Base-by-base conservation (phyloP, 2,888 invertebrate genomes). In the Drosophila anceps region DNA sequence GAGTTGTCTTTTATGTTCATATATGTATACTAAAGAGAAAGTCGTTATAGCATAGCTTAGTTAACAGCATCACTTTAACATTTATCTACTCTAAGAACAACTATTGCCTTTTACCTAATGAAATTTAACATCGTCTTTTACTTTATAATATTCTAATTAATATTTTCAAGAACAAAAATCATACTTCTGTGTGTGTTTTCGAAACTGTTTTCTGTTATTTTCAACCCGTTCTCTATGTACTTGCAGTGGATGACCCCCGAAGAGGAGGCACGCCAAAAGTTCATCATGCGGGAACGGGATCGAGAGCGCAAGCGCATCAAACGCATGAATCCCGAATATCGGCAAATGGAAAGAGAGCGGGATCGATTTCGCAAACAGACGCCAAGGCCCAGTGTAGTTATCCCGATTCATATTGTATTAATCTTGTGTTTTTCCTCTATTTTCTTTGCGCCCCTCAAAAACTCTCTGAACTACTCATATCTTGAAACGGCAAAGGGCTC, bases 321-420 rank as follows among this genome's bases (percentile, higher is more conserved):
- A 72, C 85, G 90, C 60, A 75, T 86, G 73, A 91, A 90, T 77
- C 91, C 91, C 58, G 91, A 90, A n/a, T 90, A 91, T 68, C 89
- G 90, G 5, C 82, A 84, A 67, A 89, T 90, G 84, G 90, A 90
- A 71, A 82, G 91, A 20, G 91, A 90, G 46, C 86, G 90, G 31
- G 90, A 90, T 81, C 89, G 90, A 66, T 91, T 90, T 73, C 89
- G 90, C 73, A 90, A 90, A 76, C 91, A 91, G 82, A 78, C 88
- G 76, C 90, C 91, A 70, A 88, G 90, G 77, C 91, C 86, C 75
- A 82, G 91, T 90, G 86, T 86, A 86, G 61, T 83, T 90, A 90
- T 86, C 74, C 77, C 81, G 48, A 77, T 54, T 71, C 33, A 58
- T 37, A 57, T 66, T 67, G 31, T 31, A 18, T 71, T 63, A 31